Conservation (phyloP, 2,113 vertebrate genomes). For the Microcebus tavaratra region DNA sequence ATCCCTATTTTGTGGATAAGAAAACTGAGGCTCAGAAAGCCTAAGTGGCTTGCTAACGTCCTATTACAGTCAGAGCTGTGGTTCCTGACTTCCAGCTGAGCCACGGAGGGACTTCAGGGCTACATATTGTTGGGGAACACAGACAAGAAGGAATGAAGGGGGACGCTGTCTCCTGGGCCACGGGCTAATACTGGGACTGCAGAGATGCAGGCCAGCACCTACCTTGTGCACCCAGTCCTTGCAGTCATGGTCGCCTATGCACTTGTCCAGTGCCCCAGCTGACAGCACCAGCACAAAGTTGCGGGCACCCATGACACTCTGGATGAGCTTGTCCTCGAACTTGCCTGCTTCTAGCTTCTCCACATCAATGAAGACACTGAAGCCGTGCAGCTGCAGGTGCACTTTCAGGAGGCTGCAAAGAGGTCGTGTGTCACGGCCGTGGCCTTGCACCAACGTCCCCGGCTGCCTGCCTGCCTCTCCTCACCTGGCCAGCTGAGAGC, state of each 20-base stretch:
- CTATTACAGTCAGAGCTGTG: neutral
- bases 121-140: neutral
- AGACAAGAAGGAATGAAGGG: neutral
- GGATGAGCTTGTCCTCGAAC: conserved; percentile 95
- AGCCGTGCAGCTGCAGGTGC: conserved; percentile 95
- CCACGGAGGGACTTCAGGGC: neutral
- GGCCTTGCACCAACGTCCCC: neutral
- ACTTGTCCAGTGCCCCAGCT: conserved; percentile 92
- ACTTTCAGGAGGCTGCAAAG: conserved; percentile 94
- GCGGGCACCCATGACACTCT: conserved; percentile 92
- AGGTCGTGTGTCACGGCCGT: neutral
- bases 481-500: conserved; percentile 98
- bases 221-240: conserved; percentile 99
- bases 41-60: neutral
- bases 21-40: neutral
- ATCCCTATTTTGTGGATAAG: neutral
- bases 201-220: neutral
- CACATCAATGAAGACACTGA: conserved; percentile 98
- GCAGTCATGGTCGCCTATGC: conserved; percentile 92
- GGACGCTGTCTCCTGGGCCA: neutral
- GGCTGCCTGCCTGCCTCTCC: neutral
- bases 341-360: conserved; percentile 98
- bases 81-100: neutral
- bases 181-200: neutral
- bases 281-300: conserved; percentile 98